Percentiles rank a stretch among this genome's conserved stretches.
Conservation (phyloP, 2,113 vertebrate species). For the Tragelaphus imberbis region DNA sequence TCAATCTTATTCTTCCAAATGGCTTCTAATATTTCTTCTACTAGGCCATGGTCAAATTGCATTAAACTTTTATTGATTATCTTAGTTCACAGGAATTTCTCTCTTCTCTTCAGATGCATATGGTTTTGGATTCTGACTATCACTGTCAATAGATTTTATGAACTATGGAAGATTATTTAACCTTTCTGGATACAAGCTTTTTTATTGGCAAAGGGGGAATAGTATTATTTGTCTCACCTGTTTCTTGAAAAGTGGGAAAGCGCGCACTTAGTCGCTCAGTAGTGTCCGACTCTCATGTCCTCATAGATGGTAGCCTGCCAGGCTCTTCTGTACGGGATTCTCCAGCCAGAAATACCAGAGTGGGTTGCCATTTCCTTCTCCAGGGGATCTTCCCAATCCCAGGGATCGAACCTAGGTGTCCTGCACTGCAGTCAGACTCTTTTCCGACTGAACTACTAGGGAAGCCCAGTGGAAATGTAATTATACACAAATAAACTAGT, state of each 20-base stretch:
- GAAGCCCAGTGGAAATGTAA: neutral
- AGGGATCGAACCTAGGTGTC: neutral
- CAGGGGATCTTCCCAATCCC: neutral
- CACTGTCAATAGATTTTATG: neutral
- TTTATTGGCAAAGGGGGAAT: neutral
- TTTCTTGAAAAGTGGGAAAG: neutral
- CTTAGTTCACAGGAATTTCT: neutral
- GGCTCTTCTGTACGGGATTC: neutral
- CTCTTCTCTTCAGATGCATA: neutral
- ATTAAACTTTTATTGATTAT: neutral
- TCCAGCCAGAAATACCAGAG: neutral
- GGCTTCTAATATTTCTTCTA: neutral
- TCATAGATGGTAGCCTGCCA: neutral
- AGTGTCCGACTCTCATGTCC: rapidly evolving
- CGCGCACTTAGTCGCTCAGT: rapidly evolving
- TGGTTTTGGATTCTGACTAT: neutral
- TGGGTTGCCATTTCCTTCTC: neutral
- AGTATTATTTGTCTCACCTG: neutral
- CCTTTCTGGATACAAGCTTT: neutral
- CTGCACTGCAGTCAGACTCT: neutral
- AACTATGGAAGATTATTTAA: neutral
- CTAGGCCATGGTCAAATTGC: neutral
- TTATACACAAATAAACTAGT: neutral
- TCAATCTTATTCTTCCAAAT: neutral
- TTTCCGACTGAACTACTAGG: neutral